These are phyloP conservation scores for Semotilus atromaculatus DNA, from an alignment of 2,797 vertebrate genomes.

Conservation along the genomic window DNA sequence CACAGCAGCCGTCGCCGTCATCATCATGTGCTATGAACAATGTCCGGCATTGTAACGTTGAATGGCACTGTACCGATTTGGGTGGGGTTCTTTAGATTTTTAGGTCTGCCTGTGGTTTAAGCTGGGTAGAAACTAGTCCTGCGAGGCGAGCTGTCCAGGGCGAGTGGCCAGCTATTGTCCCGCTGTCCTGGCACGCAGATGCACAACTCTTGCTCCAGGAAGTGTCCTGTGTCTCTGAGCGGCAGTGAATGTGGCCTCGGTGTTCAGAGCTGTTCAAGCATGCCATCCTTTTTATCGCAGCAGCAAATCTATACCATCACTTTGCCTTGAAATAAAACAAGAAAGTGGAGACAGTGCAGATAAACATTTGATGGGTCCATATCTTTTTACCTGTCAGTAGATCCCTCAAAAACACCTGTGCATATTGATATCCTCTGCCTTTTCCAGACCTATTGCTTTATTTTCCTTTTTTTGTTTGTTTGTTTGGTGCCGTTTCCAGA, in stretches of 20 bases:
- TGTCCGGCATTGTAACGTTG: slow-evolving; percentile 12
- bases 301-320: slow-evolving; percentile 33
- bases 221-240: slow-evolving; percentile 41
- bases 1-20: neutral
- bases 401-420: neutral
- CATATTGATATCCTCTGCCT: neutral
- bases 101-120: slow-evolving; percentile 15
- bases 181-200: slow-evolving; percentile 38
- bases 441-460: slow-evolving; percentile 8
- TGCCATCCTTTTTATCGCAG: slow-evolving; percentile 24
- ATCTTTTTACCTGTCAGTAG: slow-evolving; percentile 23
- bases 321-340: slow-evolving; percentile 52
- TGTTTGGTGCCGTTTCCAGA: neutral
- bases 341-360: slow-evolving; percentile 38
- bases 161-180: slow-evolving; percentile 44
- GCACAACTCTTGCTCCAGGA: slow-evolving; percentile 36
- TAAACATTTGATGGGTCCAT: slow-evolving; percentile 36
- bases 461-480: neutral
- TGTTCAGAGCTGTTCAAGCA: slow-evolving; percentile 49
- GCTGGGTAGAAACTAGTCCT: slow-evolving; percentile 29
- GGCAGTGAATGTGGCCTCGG: slow-evolving; percentile 5
- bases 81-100: slow-evolving; percentile 29
- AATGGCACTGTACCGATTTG: slow-evolving; percentile 33
- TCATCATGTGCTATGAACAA: slow-evolving; percentile 32
- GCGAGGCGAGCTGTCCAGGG: slow-evolving; percentile 22